Evolutionary conservation across 2,797 vertebrate genomes (phyloP), one percentile per base, ranked within the genome.

Genomic region (Tragelaphus eurycerus): DNA sequence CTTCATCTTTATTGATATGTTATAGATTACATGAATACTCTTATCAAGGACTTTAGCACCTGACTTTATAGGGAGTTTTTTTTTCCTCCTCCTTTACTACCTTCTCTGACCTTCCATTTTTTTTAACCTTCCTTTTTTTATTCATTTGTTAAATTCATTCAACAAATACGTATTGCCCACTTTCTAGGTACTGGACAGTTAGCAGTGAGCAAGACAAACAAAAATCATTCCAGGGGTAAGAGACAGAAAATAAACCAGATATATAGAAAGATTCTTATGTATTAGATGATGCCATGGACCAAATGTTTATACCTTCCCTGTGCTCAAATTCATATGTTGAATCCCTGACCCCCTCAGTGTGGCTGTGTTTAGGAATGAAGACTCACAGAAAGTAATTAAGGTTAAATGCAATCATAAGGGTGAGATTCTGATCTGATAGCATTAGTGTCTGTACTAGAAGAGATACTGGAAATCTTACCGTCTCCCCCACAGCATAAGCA

Each of bases 81-180:
- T 52, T 19, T 3, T 5, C 1, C 7, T 34, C 11, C 27, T 78
- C 34, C 67, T 38, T 38, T 93, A 43, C 52, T 64, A 14, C 46
- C 7, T 43, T 91, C 55, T 55, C 79, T 90, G 43, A 79, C 16
- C n/a, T 43, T 64, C 11, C 54, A n/a, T 57, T 81, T 43, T 71
- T 93, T 89, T 91, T 34, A 46, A 25, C 25, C n/a, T 87, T 90
- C 15, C 16, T 85, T 90, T 67, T 95, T 95, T 95, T 23, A 43
- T 95, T 97, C 54, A 62, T 86, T 95, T 90, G 85, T 92, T 93
- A 86, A 84, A 86, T 95, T 81, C 9, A 74, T 59, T 83, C 55
- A 89, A n/a, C 14, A 54, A 74, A 50, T 82, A 62, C 57, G 78
- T 86, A 43, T 62, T 89, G 25, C 86, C 15, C 78, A 91, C 46